Conservation (phyloP, 2,113 vertebrate species). For the Aplodontia rufa region DNA sequence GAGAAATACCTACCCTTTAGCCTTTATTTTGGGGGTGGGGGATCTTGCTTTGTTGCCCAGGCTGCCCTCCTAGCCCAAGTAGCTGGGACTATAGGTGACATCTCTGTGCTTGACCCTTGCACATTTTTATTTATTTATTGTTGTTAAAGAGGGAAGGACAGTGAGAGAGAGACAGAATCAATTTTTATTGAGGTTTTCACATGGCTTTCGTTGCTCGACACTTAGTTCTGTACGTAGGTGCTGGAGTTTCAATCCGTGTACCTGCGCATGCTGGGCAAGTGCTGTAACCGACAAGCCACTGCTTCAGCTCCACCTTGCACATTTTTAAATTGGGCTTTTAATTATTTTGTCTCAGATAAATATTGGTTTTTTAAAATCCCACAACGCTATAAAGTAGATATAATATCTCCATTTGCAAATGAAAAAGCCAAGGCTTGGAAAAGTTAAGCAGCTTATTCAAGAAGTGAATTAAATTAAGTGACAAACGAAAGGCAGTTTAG, state of each 20-base stretch:
- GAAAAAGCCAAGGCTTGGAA: neutral
- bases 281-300: too few species aligned
- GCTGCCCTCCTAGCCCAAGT: neutral
- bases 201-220: too few species aligned
- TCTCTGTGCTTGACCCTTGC: neutral
- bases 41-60: neutral
- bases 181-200: too few species aligned
- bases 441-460: neutral
- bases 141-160: too few species aligned
- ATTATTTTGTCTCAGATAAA: neutral
- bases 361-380: neutral
- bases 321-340: neutral
- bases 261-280: too few species aligned
- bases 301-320: too few species aligned
- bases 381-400: neutral
- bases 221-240: too few species aligned
- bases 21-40: neutral
- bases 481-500: neutral
- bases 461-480: neutral
- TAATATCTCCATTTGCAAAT: neutral
- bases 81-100: neutral
- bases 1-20: neutral
- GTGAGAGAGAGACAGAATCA: too few species aligned
- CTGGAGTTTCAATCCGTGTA: too few species aligned
- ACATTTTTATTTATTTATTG: too few species aligned